phyloP scores from a whole-genome alignment of 2,888 invertebrate genomes.

The Pollenia angustigena region DNA sequence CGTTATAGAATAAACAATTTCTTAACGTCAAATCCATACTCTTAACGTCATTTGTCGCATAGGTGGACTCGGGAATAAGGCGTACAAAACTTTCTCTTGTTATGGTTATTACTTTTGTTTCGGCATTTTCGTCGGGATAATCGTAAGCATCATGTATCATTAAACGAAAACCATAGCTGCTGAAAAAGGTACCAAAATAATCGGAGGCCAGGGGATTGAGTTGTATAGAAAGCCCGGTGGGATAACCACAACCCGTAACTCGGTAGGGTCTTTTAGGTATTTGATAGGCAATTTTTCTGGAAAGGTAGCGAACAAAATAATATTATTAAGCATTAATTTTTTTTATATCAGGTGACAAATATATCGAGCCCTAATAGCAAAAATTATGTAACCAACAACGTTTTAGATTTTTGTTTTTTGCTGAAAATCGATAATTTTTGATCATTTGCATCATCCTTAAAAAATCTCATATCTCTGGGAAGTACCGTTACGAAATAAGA shows the following conservation, averaged over 20 bases:
- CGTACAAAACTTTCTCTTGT: slow-evolving; percentile 87
- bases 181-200: slow-evolving; percentile 87
- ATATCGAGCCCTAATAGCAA: no score
- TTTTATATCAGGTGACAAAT: no score
- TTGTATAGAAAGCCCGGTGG: slow-evolving; percentile 87
- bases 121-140: slow-evolving; percentile 87
- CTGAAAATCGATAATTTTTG: no score
- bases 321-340: neutral
- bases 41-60: slow-evolving; percentile 86
- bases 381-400: no score
- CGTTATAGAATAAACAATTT: slow-evolving; percentile 87
- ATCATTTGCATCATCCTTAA: no score
- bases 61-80: slow-evolving; percentile 87
- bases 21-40: slow-evolving; percentile 85
- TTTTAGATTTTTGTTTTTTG: no score
- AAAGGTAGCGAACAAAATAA: neutral
- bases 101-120: slow-evolving; percentile 86
- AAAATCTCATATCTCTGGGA: no score
- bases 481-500: no score
- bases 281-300: slow-evolving; percentile 82
- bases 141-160: slow-evolving; percentile 88
- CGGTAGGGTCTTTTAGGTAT: slow-evolving; percentile 85
- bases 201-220: slow-evolving; percentile 86
- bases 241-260: slow-evolving; percentile 88
- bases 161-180: slow-evolving; percentile 87